Percentiles rank a stretch among this genome's conserved stretches.
Conservation (phyloP, 2,113 vertebrate genomes). For the Phalacrocorax carbo region DNA sequence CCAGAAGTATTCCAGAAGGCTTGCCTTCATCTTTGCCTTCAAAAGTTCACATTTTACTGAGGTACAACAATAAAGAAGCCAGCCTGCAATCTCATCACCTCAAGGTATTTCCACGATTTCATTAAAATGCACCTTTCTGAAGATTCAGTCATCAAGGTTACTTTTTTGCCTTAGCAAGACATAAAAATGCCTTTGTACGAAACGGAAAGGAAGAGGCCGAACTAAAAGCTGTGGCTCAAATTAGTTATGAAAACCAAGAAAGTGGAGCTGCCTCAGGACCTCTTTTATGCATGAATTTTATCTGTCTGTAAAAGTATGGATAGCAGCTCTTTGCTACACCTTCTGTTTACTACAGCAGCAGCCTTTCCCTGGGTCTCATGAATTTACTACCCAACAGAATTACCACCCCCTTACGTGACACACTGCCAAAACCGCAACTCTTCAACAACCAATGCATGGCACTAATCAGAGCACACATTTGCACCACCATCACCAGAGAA, state of each 20-base stretch:
- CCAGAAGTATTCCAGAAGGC: not conserved
- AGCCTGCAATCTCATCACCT: not conserved
- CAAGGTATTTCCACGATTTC: not conserved
- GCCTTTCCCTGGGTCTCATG: not conserved
- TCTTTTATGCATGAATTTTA: not conserved
- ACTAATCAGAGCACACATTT: not conserved
- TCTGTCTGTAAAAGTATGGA: not conserved
- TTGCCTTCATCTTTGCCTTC: not conserved
- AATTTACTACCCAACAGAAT: not conserved
- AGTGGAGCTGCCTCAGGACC: not conserved
- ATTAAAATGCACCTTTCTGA: slow-evolving; percentile 25
- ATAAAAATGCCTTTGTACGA: not conserved
- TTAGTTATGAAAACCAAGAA: slow-evolving; percentile 11
- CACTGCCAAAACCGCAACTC: not conserved
- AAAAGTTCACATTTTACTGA: not conserved
- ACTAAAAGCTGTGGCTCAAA: not conserved
- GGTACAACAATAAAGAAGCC: not conserved
- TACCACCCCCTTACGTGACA: not conserved
- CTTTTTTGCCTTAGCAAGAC: not conserved
- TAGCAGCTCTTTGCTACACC: not conserved
- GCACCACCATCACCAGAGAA: not conserved
- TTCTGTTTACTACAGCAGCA: not conserved
- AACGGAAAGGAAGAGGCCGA: not conserved
- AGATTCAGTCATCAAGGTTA: not conserved
- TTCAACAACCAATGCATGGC: not conserved